Conservation (phyloP, 2,113 vertebrate species). For the Gambusia affinis region DNA sequence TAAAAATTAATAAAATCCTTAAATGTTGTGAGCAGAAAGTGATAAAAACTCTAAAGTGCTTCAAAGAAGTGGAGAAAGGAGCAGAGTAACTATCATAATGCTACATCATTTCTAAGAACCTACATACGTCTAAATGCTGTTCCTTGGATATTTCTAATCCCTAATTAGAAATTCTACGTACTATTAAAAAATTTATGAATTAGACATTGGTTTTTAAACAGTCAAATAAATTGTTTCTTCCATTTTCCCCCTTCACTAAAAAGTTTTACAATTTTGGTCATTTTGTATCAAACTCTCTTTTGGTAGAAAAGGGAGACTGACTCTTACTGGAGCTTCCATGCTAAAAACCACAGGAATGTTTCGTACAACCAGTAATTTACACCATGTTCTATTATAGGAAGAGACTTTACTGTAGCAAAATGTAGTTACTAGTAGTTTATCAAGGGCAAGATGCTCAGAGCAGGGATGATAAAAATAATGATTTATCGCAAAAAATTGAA, state of each 20-base stretch:
- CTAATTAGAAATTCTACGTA: not conserved
- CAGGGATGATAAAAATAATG: too few species aligned
- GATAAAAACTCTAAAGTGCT: not conserved
- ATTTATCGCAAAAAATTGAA: too few species aligned
- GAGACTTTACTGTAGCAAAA: too few species aligned
- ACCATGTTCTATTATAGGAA: too few species aligned
- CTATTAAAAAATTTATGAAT: not conserved
- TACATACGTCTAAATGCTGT: not conserved
- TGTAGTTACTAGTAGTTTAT: too few species aligned
- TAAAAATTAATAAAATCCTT: not conserved
- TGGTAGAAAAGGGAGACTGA: not conserved
- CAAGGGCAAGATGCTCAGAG: too few species aligned
- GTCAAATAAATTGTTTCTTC: not conserved
- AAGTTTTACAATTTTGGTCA: not conserved
- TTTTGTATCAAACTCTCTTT: not conserved
- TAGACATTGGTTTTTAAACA: not conserved
- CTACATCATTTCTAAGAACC: not conserved
- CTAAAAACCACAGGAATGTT: too few species aligned
- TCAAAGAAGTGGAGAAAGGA: not conserved
- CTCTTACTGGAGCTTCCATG: too few species aligned
- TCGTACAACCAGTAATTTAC: too few species aligned
- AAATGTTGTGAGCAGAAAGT: not conserved
- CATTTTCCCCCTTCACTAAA: not conserved
- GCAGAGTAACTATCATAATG: not conserved
- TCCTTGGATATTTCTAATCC: not conserved